Conservation (phyloP, 2,113 vertebrate genomes). For the Probosciger aterrimus region DNA sequence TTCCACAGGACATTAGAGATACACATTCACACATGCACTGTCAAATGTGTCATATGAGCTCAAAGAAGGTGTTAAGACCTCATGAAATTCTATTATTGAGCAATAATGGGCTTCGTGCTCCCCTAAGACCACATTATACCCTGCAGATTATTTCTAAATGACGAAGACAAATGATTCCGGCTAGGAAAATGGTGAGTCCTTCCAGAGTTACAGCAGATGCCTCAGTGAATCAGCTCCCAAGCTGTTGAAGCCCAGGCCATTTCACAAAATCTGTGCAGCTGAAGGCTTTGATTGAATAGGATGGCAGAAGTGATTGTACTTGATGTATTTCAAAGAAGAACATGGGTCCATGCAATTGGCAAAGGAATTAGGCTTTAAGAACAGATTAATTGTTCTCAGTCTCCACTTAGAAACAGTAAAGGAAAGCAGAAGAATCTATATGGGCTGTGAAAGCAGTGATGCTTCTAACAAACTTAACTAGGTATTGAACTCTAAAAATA, state of each 20-base stretch:
- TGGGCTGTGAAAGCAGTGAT: neutral
- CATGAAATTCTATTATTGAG: conserved; percentile 31
- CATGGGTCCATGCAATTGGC: neutral
- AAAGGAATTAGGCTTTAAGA: conserved; percentile 32
- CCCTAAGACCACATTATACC: conserved; percentile 37
- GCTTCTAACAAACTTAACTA: neutral
- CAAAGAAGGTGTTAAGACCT: conserved; percentile 8
- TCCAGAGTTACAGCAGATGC: conserved; percentile 55
- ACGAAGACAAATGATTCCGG: conserved; percentile 49
- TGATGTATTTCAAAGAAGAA: conserved; percentile 36
- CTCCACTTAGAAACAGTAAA: neutral
- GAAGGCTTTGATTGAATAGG: conserved; percentile 37
- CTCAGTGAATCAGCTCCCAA: conserved; percentile 54
- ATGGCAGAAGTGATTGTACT: conserved; percentile 49
- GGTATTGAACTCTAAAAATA: neutral
- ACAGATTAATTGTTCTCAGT: conserved; percentile 38
- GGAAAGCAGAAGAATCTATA: neutral
- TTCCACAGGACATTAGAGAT: neutral
- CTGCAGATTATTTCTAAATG: conserved; percentile 48
- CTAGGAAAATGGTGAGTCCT: conserved; percentile 33
- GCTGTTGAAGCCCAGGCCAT: conserved; percentile 51
- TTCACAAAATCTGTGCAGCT: conserved; percentile 35
- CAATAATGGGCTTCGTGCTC: conserved; percentile 39
- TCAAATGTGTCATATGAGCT: neutral
- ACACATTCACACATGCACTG: neutral